Evolutionary conservation across 2,888 invertebrate genomes (phyloP).

Genomic region (Mystacides longicornis): DNA sequence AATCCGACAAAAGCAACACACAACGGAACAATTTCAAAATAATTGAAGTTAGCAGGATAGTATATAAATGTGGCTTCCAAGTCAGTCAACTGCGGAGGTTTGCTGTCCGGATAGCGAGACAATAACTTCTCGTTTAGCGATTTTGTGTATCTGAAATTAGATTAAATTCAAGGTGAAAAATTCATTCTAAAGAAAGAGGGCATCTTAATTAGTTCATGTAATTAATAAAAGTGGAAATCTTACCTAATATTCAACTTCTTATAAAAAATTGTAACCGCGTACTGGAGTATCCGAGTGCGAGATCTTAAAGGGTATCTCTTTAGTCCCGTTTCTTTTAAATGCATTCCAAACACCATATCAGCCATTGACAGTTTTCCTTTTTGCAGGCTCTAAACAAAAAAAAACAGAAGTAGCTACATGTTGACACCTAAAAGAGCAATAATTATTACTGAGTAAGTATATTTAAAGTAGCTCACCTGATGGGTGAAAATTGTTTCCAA

Average conservation of each 20-base stretch:
- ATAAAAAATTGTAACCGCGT: slow-evolving; percentile 81
- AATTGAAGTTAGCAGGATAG: slow-evolving; percentile 84
- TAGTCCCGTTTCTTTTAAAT: slow-evolving; percentile 82
- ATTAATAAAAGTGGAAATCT: not conserved
- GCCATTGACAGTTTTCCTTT: slow-evolving; percentile 77
- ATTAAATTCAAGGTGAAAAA: no score
- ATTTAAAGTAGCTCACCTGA: slow-evolving; percentile 51
- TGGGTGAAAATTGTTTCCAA: slow-evolving; percentile 75
- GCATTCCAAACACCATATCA: slow-evolving; percentile 90
- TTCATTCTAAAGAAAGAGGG: not conserved
- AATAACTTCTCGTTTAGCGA: slow-evolving; percentile 64
- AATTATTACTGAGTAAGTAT: not conserved
- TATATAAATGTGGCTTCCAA: slow-evolving; percentile 54
- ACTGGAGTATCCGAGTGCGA: slow-evolving; percentile 79
- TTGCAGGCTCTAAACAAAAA: slow-evolving; percentile 60
- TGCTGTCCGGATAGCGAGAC: slow-evolving; percentile 53
- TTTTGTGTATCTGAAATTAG: slow-evolving; percentile 58
- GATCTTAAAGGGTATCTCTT: slow-evolving; percentile 81
- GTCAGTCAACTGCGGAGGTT: slow-evolving; percentile 37
- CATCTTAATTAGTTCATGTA: not conserved
- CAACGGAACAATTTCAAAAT: slow-evolving; percentile 77
- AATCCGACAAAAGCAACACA: slow-evolving; percentile 76
- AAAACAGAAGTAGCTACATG: no score
- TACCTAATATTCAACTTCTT: slow-evolving; percentile 71
- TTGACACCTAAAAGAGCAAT: no score